Base-by-base conservation (phyloP, 2,797 vertebrate genomes). In the Pangasius macronema region DNA sequence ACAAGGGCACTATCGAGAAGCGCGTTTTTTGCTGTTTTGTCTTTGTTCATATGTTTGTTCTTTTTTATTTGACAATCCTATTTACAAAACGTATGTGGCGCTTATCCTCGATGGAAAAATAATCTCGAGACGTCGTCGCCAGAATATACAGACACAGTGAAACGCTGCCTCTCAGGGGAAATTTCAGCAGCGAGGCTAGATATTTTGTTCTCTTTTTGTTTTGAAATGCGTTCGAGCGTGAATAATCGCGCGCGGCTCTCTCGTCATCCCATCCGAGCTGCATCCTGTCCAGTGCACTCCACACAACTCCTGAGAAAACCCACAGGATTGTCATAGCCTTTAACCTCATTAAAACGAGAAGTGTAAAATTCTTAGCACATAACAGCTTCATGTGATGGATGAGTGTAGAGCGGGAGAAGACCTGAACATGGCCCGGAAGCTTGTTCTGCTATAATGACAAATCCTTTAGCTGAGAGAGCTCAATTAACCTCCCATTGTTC, bases 401-500 rank as follows among this genome's bases (percentile, higher is more conserved):
- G 91, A 85, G 81, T 82, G 79, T 30, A 14, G 85, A 81, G 85
- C 22, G 46, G 73, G 81, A 70, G 85, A 85, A 70, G 85, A 85
- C 84, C 82, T 59, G 82, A 83, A 85, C 88, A 85, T 53, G 70
- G 63, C 79, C 84, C 36, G 20, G 68, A 33, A 73, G 42, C 91
- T 87, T 87, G 84, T 85, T 91, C 86, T 72, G 68, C 63, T 73
- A n/a, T 86, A 83, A 88, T 90, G 88, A 87, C 87, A 84, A 88
- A 89, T 87, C 79, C 87, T 87, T 63, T 57, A 63, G 81, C 90
- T 57, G 87, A 80, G 73, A 88, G 61, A 89, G 89, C 90, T 86
- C 89, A 87, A 91, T 91, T 91, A 91, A 88, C 90, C 90, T 89
- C 89, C 88, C 81, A 79, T 84, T 84, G 77, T 86, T 85, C 73